A percentile compares a stretch with the other conserved stretches of the same genome.
These are phyloP conservation scores for Mesorhabditis sp. DNA, from an alignment of 2,888 invertebrate species.

Conservation along the genomic window DNA sequence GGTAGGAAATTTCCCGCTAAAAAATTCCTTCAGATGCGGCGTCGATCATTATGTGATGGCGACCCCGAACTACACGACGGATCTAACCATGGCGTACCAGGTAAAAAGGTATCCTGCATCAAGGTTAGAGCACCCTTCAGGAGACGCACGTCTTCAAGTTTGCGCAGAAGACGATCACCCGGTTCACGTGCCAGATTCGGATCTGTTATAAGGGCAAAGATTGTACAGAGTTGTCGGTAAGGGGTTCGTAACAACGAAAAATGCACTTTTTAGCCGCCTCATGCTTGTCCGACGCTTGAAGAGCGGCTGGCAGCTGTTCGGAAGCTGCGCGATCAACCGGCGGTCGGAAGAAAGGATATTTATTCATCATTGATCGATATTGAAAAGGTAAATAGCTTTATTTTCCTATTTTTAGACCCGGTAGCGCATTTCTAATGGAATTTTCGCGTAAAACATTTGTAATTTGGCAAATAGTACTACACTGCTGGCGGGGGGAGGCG, in stretches of 20 bases:
- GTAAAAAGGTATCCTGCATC: conserved; percentile 14
- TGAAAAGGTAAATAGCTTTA: background rate
- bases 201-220: conserved; percentile 53
- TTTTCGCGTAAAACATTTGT: no score
- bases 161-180: conserved; percentile 55
- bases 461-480: no score
- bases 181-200: conserved; percentile 55
- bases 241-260: background rate
- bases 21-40: conserved; percentile 42
- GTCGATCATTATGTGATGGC: conserved; percentile 55
- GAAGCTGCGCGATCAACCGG: conserved; percentile 20
- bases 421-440: no score
- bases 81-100: conserved; percentile 52
- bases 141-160: conserved; percentile 58
- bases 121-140: conserved; percentile 16
- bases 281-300: conserved; percentile 37
- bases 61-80: conserved; percentile 49
- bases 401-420: no score
- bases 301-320: conserved; percentile 24
- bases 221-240: conserved; percentile 49
- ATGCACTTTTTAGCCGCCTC: conserved; percentile 34
- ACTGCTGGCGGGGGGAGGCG: no score
- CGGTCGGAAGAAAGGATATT: conserved; percentile 16
- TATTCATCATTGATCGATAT: conserved; percentile 3
- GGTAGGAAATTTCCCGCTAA: conserved; percentile 22